These are phyloP conservation scores for Cairina moschata DNA, from an alignment of 2,113 vertebrate species.

Conservation along the genomic window DNA sequence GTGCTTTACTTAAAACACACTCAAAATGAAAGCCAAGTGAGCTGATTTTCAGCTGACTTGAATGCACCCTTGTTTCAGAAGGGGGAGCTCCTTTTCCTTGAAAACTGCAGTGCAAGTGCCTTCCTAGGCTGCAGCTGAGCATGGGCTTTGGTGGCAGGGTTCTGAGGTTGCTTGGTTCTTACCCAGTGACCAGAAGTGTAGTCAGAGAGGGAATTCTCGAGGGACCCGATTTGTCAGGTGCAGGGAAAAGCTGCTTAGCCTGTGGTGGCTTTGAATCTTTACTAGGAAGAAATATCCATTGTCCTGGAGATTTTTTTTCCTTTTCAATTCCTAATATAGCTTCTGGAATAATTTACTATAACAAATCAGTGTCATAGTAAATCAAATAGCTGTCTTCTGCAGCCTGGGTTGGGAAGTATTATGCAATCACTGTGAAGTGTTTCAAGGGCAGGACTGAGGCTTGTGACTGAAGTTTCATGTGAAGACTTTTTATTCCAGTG, in stretches of 20 bases:
- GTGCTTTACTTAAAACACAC: not conserved
- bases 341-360: not conserved
- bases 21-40: accelerated
- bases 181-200: accelerated
- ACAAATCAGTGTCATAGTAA: not conserved
- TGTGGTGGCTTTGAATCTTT: not conserved
- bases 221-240: accelerated
- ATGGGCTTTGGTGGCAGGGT: not conserved
- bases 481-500: not conserved
- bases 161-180: not conserved
- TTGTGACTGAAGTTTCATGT: not conserved
- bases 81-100: not conserved
- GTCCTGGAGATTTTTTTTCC: not conserved
- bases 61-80: not conserved
- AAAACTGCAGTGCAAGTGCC: not conserved
- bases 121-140: not conserved
- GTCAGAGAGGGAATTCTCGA: not conserved
- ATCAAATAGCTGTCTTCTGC: not conserved
- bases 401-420: accelerated
- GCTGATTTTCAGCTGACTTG: not conserved
- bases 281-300: not conserved
- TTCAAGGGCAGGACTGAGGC: not conserved
- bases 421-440: not conserved
- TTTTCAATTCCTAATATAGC: not conserved
- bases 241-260: not conserved